These are phyloP conservation scores for Whitmania pigra DNA, from an alignment of 1,140 invertebrate species.

Conservation along the genomic window DNA sequence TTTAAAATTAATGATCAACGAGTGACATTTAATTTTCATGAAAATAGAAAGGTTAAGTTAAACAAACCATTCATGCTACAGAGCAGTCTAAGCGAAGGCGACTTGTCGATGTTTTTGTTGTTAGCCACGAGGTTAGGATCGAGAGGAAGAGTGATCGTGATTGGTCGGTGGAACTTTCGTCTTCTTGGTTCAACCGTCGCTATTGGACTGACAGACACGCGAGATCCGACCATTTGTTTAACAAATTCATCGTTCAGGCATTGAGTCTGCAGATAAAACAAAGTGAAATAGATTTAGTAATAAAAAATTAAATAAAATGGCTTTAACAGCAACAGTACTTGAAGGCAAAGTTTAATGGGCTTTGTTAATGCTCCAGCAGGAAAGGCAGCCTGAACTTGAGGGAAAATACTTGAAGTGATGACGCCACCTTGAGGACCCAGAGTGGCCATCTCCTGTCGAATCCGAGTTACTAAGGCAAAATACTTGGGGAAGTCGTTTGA, in stretches of 20 bases:
- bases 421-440: constrained; percentile 96
- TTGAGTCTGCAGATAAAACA: constrained; percentile 53
- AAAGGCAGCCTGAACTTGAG: constrained; percentile 96
- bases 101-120: constrained; percentile 55
- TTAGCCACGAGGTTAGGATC: constrained; percentile 89
- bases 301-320: background rate
- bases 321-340: constrained; percentile 58
- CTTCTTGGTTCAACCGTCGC: constrained; percentile 94
- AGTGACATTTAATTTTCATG: background rate
- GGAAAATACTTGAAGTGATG: constrained; percentile 92
- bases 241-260: constrained; percentile 77
- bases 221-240: constrained; percentile 79
- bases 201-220: constrained; percentile 91
- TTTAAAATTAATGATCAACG: background rate
- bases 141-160: constrained; percentile 93
- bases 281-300: background rate
- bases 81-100: constrained; percentile 82
- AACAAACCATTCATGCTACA: constrained; percentile 91
- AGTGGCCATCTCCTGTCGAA: constrained; percentile 87
- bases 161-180: constrained; percentile 96
- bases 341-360: constrained; percentile 98
- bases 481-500: constrained; percentile 98
- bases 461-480: constrained; percentile 90
- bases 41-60: background rate
- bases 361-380: constrained; percentile 97